Percentiles rank a stretch among this genome's conserved stretches.
Evolutionary conservation across 2,113 vertebrate species (phyloP).

Genomic region (Pipa parva): DNA sequence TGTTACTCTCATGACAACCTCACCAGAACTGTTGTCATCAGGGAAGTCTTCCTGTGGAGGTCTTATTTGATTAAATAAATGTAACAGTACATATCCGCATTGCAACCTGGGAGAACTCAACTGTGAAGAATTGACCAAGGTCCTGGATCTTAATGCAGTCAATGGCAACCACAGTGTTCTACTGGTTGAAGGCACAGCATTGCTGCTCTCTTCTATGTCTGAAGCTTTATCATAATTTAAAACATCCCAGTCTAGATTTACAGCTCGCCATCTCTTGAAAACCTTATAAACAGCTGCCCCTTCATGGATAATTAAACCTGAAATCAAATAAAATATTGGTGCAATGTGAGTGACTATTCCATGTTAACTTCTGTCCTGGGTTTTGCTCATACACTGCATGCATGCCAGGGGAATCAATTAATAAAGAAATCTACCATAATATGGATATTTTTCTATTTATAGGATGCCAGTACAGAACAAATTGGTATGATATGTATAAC

Average conservation of each 20-base stretch:
- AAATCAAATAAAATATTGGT: constrained; percentile 39
- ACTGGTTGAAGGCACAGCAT: constrained; percentile 65
- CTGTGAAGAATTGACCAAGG: constrained; percentile 73
- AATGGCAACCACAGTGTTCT: constrained; percentile 85
- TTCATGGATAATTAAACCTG: constrained; percentile 86
- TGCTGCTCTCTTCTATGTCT: constrained; percentile 80
- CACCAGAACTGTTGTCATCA: constrained; percentile 74
- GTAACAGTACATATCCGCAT: constrained; percentile 72
- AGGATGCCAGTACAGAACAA: too few species aligned
- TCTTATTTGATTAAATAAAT: constrained; percentile 71
- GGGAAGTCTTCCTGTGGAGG: constrained; percentile 62
- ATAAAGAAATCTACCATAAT: too few species aligned
- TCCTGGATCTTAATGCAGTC: constrained; percentile 70
- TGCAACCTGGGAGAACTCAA: constrained; percentile 73
- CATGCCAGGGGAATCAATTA: too few species aligned
- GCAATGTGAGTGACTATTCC: too few species aligned
- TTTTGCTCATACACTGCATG: too few species aligned
- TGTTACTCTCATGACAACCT: constrained; percentile 89
- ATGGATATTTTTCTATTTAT: too few species aligned
- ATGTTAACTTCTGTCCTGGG: too few species aligned
- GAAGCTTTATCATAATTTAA: constrained; percentile 85
- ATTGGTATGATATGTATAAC: too few species aligned
- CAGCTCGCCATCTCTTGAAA: constrained; percentile 88
- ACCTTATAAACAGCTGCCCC: constrained; percentile 92
- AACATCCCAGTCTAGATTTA: constrained; percentile 91